phyloP scores from a whole-genome alignment of 2,797 vertebrate genomes.

The Acridotheres tristis region DNA sequence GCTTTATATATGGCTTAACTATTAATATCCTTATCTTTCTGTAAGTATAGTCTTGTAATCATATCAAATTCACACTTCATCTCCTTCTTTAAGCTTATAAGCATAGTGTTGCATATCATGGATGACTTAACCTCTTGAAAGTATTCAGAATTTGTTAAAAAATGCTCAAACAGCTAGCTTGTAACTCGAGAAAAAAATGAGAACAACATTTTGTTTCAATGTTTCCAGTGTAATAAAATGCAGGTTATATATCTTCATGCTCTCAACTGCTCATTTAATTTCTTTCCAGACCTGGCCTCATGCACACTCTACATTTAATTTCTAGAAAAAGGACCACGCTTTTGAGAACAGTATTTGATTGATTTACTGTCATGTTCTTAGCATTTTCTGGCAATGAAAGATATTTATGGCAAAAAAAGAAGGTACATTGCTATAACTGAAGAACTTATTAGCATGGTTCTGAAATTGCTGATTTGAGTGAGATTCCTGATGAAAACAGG shows the following conservation, averaged over 20 bases:
- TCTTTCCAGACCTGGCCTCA: neutral
- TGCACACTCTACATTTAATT: neutral
- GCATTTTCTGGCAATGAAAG: neutral
- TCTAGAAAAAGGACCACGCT: neutral
- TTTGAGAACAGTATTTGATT: conserved; percentile 17
- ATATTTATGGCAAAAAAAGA: neutral
- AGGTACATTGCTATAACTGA: neutral
- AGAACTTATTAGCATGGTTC: neutral
- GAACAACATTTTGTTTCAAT: neutral
- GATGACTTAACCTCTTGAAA: neutral
- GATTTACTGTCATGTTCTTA: neutral
- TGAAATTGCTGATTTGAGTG: neutral
- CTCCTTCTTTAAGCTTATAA: neutral
- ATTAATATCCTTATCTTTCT: neutral
- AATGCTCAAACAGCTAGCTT: neutral
- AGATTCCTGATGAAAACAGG: neutral
- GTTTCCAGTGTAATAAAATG: conserved; percentile 5
- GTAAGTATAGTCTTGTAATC: neutral
- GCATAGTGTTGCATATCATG: neutral
- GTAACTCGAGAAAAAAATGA: neutral
- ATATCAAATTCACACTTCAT: neutral
- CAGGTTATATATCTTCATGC: neutral
- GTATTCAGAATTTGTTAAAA: neutral
- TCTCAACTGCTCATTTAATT: neutral
- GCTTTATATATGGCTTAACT: neutral